Percentiles rank a stretch among this genome's conserved stretches.
Conservation (phyloP, 2,888 invertebrate genomes). For the Malachius bipustulatus region DNA sequence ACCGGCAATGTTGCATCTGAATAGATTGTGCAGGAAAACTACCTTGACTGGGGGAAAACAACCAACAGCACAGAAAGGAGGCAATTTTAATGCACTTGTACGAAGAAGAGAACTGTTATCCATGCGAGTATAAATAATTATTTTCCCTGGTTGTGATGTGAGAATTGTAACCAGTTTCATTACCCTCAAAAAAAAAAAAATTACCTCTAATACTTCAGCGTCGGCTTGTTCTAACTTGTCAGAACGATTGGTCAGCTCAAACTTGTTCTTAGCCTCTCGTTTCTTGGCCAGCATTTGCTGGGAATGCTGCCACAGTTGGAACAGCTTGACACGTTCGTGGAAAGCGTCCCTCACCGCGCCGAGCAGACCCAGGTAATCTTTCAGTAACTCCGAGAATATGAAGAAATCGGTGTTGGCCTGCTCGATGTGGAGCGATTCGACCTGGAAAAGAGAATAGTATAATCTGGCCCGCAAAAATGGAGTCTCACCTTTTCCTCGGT, state of each 20-base stretch:
- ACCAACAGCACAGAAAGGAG: no score
- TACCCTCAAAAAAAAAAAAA: neutral
- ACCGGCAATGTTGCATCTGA: no score
- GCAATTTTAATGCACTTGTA: no score
- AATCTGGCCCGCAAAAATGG: no score
- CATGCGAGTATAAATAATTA: no score
- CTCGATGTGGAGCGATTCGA: slow-evolving; percentile 76
- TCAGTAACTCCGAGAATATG: slow-evolving; percentile 84
- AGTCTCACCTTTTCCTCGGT: slow-evolving; percentile 57
- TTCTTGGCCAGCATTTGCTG: slow-evolving; percentile 89
- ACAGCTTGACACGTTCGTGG: slow-evolving; percentile 68
- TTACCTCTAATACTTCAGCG: slow-evolving; percentile 85
- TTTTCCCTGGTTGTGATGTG: no score
- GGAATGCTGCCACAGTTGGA: slow-evolving; percentile 96
- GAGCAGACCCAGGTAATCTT: slow-evolving; percentile 87
- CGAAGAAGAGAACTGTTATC: no score
- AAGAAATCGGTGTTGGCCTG: slow-evolving; percentile 94
- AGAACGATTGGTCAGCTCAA: slow-evolving; percentile 77
- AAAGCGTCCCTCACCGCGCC: slow-evolving; percentile 78
- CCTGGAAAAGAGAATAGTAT: no score
- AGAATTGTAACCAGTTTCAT: no score
- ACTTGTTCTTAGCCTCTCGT: slow-evolving; percentile 84
- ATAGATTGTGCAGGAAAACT: no score
- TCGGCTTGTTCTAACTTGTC: slow-evolving; percentile 84
- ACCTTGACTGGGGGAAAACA: no score